Base-by-base conservation (phyloP, 2,113 vertebrate species). In the Onychostoma macrolepis region DNA sequence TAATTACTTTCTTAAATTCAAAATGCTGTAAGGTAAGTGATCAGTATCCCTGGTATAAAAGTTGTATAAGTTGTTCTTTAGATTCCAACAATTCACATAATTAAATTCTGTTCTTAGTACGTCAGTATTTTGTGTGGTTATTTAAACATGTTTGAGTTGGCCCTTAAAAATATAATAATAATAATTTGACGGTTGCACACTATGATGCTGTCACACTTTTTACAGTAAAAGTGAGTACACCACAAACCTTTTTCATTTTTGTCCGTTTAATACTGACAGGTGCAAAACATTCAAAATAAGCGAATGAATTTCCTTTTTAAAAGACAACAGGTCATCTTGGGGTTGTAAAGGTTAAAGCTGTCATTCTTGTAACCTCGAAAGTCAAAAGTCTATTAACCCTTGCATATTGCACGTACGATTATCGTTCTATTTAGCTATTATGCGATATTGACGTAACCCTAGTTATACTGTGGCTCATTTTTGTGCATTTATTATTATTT, bases 151-250 rank as follows among this genome's bases (percentile, higher is more conserved):
- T 72, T 72, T 38, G 19, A 72, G 36, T 24, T 41, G 33, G 19
- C 69, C 36, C 36, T 38, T 24, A 19, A 53, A 53, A 53, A 48
- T 6, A 41, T 6, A 43, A 48, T 6, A 53, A 53, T 0, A 53
- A 21, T 19, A 72, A 36, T 69, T 71, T 71, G 67, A 74, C 1
- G 10, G 36, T 17, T n/a, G 15, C 36, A n/a, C 38, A 72, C 19
- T 38, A 24, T n/a, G 36, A 45, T 76, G 24, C 74, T 45, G 38
- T 48, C 74, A 76, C 41, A 48, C 74, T 76, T 76, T 74, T 75
- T 10, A 13, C 26, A 77, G 53, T 53, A 53, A 15, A 11, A 56
- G 30, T 79, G 15, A 77, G 26, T 50, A 50, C 43, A 58, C 9
- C 76, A 53, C 74, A 56, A 79, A 24, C 48, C 15, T 78, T 56